Evolutionary conservation across 2,113 vertebrate species (phyloP).

Genomic region (Phaethon lepturus): DNA sequence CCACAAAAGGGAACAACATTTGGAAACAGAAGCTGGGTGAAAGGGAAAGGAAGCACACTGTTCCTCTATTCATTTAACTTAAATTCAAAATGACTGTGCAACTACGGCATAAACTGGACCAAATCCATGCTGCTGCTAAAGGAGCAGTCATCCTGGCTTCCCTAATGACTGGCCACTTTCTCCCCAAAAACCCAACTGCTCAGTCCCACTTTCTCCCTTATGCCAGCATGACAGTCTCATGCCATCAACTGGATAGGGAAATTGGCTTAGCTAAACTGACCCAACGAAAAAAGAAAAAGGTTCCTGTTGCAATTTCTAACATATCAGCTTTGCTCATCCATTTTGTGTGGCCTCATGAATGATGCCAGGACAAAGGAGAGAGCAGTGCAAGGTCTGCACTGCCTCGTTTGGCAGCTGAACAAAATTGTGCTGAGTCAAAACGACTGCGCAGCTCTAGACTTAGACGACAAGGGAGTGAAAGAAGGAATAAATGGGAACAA

Average conservation of each 20-base stretch:
- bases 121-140: neutral
- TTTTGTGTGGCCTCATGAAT: fast-evolving
- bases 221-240: neutral
- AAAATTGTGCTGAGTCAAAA: neutral
- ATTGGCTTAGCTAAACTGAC: fast-evolving
- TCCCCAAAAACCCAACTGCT: neutral
- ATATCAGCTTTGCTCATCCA: neutral
- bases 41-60: neutral
- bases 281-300: no score
- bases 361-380: neutral
- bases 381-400: neutral
- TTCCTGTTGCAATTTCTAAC: neutral
- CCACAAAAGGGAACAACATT: neutral
- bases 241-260: neutral
- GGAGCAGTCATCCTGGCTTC: neutral
- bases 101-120: neutral
- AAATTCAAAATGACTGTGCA: neutral
- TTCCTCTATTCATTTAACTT: neutral
- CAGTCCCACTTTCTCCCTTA: neutral
- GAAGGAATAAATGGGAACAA: neutral
- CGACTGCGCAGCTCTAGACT: neutral
- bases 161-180: fast-evolving
- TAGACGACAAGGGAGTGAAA: fast-evolving
- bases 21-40: neutral
- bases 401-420: neutral